Evolutionary conservation across 2,113 vertebrate species (phyloP).

Genomic region (Nanger granti): DNA sequence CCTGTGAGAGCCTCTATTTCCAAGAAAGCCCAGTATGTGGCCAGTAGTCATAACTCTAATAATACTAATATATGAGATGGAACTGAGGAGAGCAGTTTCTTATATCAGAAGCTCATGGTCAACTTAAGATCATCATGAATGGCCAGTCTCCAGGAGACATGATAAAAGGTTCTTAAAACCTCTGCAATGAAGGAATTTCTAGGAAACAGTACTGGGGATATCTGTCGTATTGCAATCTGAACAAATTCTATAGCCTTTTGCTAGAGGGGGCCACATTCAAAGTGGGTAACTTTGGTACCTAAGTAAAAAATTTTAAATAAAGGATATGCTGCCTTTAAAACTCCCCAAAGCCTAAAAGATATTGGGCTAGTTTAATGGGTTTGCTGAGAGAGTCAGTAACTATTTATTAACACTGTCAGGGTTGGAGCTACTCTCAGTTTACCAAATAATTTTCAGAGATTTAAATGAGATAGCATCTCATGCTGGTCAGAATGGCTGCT

Average conservation of each 20-base stretch:
- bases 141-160: neutral
- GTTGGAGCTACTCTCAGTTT: neutral
- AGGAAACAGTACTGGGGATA: neutral
- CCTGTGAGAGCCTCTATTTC: neutral
- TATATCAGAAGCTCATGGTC: neutral
- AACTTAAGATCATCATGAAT: neutral
- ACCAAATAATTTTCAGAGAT: neutral
- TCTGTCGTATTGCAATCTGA: neutral
- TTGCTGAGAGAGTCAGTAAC: neutral
- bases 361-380: neutral
- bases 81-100: neutral
- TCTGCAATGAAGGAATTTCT: neutral
- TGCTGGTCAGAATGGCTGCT: neutral
- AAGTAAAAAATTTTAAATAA: neutral
- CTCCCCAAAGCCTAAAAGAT: neutral
- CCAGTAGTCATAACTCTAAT: neutral
- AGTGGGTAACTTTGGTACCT: neutral
- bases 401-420: neutral
- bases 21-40: neutral
- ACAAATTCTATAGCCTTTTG: neutral
- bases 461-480: neutral
- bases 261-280: neutral
- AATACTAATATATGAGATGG: neutral
- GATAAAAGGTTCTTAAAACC: neutral
- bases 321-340: neutral